A percentile compares a stretch with the other conserved stretches of the same genome.
Conservation (phyloP, 2,888 invertebrate species). For the Cremastinae sp. region DNA sequence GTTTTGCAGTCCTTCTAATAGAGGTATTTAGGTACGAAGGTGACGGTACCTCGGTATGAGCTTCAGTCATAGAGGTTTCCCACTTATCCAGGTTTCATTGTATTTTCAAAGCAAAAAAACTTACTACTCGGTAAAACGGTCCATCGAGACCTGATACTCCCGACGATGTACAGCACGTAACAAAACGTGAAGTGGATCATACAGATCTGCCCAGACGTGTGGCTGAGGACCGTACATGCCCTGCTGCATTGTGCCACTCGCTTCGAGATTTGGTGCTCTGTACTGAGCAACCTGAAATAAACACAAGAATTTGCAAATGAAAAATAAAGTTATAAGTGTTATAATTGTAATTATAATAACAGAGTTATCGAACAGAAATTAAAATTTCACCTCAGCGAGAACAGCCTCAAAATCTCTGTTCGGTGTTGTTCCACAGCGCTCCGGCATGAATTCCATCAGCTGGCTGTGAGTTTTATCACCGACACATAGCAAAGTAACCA, state of each 20-base stretch:
- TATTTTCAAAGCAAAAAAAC: constrained; percentile 74
- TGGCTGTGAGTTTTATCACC: constrained; percentile 98
- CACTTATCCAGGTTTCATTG: no score
- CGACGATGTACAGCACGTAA: constrained; percentile 94
- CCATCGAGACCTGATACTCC: constrained; percentile 97
- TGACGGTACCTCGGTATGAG: no score
- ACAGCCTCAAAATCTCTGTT: constrained; percentile 93
- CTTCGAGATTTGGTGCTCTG: constrained; percentile 93
- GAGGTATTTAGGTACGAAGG: no score
- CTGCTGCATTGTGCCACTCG: constrained; percentile 87
- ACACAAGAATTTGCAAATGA: no score
- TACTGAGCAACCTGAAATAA: constrained; percentile 87
- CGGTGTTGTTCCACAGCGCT: constrained; percentile 95
- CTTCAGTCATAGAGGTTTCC: no score
- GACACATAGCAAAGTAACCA: constrained; percentile 95
- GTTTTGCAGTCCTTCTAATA: no score
- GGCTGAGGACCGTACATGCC: constrained; percentile 93
- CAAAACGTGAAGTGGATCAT: constrained; percentile 96
- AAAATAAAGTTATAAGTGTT: neutral
- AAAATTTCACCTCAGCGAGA: constrained; percentile 85
- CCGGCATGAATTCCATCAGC: constrained; percentile 96
- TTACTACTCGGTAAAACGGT: constrained; percentile 94
- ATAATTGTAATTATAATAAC: neutral
- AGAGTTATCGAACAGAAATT: neutral
- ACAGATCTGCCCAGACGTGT: constrained; percentile 94